Conservation (phyloP, 2,888 invertebrate species). For the Phortica magna region DNA sequence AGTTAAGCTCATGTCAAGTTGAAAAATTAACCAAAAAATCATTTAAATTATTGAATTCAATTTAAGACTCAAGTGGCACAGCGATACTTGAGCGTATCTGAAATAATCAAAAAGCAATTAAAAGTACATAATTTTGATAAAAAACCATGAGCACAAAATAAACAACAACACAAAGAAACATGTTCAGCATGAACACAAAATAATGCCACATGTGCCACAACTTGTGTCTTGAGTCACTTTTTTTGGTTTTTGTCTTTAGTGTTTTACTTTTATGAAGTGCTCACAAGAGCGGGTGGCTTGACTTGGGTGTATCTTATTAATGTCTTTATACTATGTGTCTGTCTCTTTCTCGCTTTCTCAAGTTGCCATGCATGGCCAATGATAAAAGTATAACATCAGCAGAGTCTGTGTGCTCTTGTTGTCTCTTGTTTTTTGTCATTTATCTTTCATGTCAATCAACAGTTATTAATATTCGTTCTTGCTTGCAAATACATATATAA, state of each 20-base stretch:
- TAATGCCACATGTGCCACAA: too few species aligned
- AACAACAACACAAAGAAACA: not conserved
- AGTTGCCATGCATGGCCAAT: too few species aligned
- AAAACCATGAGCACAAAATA: not conserved
- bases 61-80: constrained; percentile 11
- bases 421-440: constrained; percentile 36
- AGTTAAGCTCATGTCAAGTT: not conserved
- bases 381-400: too few species aligned
- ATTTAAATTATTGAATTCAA: not conserved
- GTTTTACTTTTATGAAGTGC: too few species aligned
- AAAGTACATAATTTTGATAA: constrained; percentile 6
- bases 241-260: too few species aligned
- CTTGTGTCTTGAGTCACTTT: too few species aligned
- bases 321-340: too few species aligned
- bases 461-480: constrained; percentile 47
- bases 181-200: not conserved
- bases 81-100: constrained; percentile 16
- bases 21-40: constrained; percentile 12
- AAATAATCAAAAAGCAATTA: constrained; percentile 28
- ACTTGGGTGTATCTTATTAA: too few species aligned
- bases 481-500: not conserved
- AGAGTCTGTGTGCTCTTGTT: not conserved
- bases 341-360: too few species aligned
- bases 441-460: constrained; percentile 58
- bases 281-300: too few species aligned